phyloP scores from a whole-genome alignment of 2,113 vertebrate species.

The Vombatus ursinus region DNA sequence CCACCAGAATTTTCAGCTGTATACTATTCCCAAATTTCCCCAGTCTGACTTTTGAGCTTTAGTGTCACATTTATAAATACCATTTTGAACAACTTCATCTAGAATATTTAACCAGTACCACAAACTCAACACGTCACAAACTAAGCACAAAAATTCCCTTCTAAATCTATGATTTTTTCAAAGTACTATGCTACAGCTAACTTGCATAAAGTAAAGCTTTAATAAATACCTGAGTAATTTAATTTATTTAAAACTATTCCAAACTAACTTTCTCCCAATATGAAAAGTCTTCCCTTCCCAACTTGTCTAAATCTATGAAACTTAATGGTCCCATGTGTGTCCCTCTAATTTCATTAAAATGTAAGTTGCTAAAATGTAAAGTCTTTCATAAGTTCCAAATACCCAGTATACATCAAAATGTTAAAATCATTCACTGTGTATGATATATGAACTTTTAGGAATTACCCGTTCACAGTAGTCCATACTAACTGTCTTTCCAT shows the following conservation, averaged over 20 bases:
- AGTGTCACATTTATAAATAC: neutral
- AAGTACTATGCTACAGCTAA: neutral
- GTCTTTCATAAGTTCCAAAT: neutral
- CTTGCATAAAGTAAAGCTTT: neutral
- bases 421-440: neutral
- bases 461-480: conserved; percentile 90
- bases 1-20: neutral
- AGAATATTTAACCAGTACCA: neutral
- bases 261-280: neutral
- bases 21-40: neutral
- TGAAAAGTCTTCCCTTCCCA: neutral
- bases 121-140: neutral
- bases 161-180: neutral
- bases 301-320: neutral
- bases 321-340: neutral
- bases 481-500: conserved; percentile 85
- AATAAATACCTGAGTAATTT: neutral
- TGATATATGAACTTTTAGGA: neutral
- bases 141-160: neutral
- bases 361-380: neutral
- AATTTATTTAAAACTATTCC: neutral
- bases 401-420: neutral
- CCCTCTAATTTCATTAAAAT: neutral
- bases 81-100: neutral
- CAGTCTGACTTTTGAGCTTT: neutral